Conservation (phyloP, 2,797 vertebrate genomes). For the Notolabrus celidotus region DNA sequence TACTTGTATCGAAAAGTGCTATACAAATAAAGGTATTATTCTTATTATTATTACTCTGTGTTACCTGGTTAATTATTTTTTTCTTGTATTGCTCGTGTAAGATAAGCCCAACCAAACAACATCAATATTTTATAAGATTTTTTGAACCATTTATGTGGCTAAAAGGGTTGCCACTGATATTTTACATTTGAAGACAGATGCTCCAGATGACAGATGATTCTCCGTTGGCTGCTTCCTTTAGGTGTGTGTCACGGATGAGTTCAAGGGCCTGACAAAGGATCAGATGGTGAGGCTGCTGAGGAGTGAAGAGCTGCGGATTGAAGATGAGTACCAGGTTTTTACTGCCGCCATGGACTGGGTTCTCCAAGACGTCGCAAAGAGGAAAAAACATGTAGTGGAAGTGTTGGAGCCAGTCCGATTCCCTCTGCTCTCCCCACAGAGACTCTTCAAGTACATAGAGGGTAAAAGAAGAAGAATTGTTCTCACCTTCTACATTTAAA, state of each 20-base stretch:
- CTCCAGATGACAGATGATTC: not conserved
- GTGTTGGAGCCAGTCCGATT: constrained; percentile 95
- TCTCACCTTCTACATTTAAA: not conserved
- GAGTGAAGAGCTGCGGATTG: constrained; percentile 96
- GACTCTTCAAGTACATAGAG: constrained; percentile 95
- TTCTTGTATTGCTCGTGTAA: not conserved
- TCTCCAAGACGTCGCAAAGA: constrained; percentile 90
- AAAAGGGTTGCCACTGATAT: not conserved
- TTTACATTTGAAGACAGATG: not conserved
- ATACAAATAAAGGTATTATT: too few species aligned
- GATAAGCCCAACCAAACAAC: not conserved
- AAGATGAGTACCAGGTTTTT: constrained; percentile 98
- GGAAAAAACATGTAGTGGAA: constrained; percentile 94
- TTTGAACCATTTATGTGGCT: not conserved
- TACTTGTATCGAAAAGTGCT: too few species aligned
- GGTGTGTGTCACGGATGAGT: constrained; percentile 90
- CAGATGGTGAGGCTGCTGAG: constrained; percentile 92
- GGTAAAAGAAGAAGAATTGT: constrained; percentile 82
- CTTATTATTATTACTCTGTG: too few species aligned
- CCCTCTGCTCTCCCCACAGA: constrained; percentile 93
- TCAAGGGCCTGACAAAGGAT: constrained; percentile 91
- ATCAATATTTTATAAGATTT: not conserved
- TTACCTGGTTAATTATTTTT: not conserved
- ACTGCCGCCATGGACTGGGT: constrained; percentile 95
- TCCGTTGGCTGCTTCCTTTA: constrained; percentile 34